Evolutionary conservation across 2,888 invertebrate genomes (phyloP).

Genomic region (Perithous albicinctus): DNA sequence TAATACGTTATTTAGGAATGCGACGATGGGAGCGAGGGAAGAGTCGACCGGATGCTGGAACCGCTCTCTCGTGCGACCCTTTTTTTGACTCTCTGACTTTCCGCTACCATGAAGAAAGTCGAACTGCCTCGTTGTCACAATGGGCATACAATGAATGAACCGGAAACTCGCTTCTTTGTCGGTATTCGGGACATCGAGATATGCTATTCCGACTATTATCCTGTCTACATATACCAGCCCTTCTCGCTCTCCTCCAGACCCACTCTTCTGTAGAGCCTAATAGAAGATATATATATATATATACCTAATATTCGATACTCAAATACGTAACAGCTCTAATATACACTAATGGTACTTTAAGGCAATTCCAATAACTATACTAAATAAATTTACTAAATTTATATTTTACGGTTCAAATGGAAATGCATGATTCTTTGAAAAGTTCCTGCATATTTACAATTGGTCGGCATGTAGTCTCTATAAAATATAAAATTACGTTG

Average conservation of each 20-base stretch:
- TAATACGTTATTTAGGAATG: conserved; percentile 46
- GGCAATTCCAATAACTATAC: background rate
- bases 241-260: conserved; percentile 16
- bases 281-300: conserved; percentile 12
- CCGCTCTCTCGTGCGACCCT: conserved; percentile 75
- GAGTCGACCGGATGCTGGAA: conserved; percentile 72
- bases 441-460: background rate
- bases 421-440: background rate
- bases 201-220: conserved; percentile 46
- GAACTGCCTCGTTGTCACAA: conserved; percentile 69
- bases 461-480: too few relatives aligned
- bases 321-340: background rate
- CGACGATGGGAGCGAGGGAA: conserved; percentile 63
- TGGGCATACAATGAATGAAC: conserved; percentile 74
- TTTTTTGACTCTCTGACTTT: conserved; percentile 49
- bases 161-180: conserved; percentile 77
- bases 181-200: conserved; percentile 61
- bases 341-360: background rate
- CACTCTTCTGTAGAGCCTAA: conserved; percentile 12
- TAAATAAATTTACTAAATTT: background rate
- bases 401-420: background rate
- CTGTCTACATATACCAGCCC: conserved; percentile 15
- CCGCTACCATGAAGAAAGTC: conserved; percentile 2
- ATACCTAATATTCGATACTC: conserved; percentile 20
- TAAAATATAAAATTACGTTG: too few relatives aligned